These are phyloP conservation scores for Rhogogaster chlorosoma DNA, from an alignment of 2,888 invertebrate genomes.

Conservation along the genomic window DNA sequence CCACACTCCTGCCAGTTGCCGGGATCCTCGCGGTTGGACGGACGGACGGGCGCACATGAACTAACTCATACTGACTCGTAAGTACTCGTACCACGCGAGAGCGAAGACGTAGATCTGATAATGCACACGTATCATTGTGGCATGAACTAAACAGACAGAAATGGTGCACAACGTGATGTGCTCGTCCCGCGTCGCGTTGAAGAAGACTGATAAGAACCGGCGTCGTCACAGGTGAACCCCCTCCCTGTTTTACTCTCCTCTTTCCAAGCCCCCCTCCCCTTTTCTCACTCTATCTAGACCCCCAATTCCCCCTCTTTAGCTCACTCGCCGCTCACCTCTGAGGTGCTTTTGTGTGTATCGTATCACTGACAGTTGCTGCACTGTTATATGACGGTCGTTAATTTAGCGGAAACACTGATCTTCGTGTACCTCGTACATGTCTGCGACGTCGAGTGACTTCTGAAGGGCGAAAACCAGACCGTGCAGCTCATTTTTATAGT, in stretches of 20 bases:
- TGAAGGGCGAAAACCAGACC: neutral
- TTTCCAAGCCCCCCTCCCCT: neutral
- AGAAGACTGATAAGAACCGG: slow-evolving; percentile 49
- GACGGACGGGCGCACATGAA: slow-evolving; percentile 13
- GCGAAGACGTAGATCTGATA: neutral
- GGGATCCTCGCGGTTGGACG: slow-evolving; percentile 11
- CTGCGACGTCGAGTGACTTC: neutral
- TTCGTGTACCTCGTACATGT: neutral
- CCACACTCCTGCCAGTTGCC: slow-evolving; percentile 10
- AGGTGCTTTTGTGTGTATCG: slow-evolving; percentile 17
- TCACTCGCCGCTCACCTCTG: slow-evolving; percentile 44
- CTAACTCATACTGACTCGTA: neutral
- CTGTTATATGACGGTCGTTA: neutral
- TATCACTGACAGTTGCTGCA: neutral
- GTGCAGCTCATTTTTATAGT: neutral
- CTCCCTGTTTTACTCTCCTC: slow-evolving; percentile 19
- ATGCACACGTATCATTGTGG: neutral
- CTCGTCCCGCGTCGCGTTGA: slow-evolving; percentile 43
- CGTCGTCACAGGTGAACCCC: slow-evolving; percentile 48
- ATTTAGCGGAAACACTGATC: neutral
- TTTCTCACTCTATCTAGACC: neutral
- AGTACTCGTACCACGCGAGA: neutral
- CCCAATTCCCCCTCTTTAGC: neutral
- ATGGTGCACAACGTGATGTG: slow-evolving; percentile 14
- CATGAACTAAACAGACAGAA: neutral